A percentile compares a stretch with the other conserved stretches of the same genome.
These are phyloP conservation scores for Drosophila willistoni DNA, from an alignment of 1,140 invertebrate species.

Conservation along the genomic window DNA sequence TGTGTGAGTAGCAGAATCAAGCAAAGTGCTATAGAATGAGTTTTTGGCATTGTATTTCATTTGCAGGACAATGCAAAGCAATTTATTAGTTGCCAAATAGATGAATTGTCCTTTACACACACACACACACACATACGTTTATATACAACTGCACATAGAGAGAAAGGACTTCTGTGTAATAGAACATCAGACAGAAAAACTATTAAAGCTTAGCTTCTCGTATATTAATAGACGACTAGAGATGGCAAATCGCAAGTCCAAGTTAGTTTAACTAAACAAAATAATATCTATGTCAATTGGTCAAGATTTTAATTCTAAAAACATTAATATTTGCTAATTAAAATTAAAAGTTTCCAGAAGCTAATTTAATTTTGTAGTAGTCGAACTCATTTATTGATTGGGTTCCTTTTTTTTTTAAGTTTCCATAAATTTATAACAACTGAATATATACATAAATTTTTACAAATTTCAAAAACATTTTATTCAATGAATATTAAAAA, in stretches of 20 bases:
- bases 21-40: not conserved
- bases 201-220: constrained; percentile 1
- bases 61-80: constrained; percentile 59
- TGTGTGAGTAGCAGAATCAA: not conserved
- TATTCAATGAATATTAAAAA: too few species aligned
- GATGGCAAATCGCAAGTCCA: not conserved
- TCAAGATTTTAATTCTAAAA: too few species aligned
- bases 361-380: too few species aligned
- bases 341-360: too few species aligned
- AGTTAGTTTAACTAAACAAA: not conserved
- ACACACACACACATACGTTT: constrained; percentile 19
- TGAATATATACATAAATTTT: too few species aligned
- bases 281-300: too few species aligned
- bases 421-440: too few species aligned
- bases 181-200: constrained; percentile 3
- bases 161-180: not conserved
- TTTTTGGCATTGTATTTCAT: constrained; percentile 31
- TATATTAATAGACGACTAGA: not conserved
- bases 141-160: not conserved
- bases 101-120: constrained; percentile 52
- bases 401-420: too few species aligned
- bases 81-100: constrained; percentile 69
- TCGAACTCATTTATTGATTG: too few species aligned
- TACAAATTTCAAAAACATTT: too few species aligned
- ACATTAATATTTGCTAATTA: too few species aligned